Conservation (phyloP, 1,140 invertebrate species). For the Leptoteleia sp. region DNA sequence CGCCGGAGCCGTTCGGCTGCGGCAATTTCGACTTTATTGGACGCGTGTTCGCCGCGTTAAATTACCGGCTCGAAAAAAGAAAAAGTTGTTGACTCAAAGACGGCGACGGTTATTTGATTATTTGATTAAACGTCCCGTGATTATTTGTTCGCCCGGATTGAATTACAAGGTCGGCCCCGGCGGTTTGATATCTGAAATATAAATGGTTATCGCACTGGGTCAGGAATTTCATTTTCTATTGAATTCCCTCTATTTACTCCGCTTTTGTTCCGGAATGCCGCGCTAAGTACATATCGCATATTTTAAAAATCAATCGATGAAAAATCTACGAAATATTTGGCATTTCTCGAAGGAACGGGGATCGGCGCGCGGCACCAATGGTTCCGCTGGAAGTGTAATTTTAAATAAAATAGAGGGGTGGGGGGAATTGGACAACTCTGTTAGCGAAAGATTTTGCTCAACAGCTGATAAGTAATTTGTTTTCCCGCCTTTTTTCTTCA, state of each 20-base stretch:
- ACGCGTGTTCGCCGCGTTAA: constrained; percentile 53
- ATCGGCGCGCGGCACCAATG: too few species aligned
- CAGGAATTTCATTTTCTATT: constrained; percentile 70
- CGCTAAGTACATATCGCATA: constrained; percentile 50
- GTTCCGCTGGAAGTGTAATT: too few species aligned
- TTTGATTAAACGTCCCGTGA: constrained; percentile 38
- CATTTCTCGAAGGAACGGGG: too few species aligned
- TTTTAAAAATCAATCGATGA: constrained; percentile 45
- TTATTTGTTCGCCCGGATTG: constrained; percentile 46
- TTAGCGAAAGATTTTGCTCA: too few species aligned
- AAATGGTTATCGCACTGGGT: constrained; percentile 45
- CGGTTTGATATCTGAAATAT: constrained; percentile 53
- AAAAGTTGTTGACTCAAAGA: constrained; percentile 33
- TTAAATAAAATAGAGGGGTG: too few species aligned
- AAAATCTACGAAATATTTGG: constrained; percentile 43
- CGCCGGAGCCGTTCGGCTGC: constrained; percentile 63
- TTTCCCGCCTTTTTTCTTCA: too few species aligned
- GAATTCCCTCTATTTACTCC: constrained; percentile 63
- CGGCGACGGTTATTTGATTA: constrained; percentile 35
- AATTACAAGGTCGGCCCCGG: constrained; percentile 34
- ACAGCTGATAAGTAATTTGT: too few species aligned
- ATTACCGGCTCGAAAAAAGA: neutral
- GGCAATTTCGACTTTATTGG: constrained; percentile 75
- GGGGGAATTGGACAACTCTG: too few species aligned
- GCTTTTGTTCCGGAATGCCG: constrained; percentile 56